phyloP scores from a whole-genome alignment of 1,140 invertebrate genomes.

The Drosophila sp. region DNA sequence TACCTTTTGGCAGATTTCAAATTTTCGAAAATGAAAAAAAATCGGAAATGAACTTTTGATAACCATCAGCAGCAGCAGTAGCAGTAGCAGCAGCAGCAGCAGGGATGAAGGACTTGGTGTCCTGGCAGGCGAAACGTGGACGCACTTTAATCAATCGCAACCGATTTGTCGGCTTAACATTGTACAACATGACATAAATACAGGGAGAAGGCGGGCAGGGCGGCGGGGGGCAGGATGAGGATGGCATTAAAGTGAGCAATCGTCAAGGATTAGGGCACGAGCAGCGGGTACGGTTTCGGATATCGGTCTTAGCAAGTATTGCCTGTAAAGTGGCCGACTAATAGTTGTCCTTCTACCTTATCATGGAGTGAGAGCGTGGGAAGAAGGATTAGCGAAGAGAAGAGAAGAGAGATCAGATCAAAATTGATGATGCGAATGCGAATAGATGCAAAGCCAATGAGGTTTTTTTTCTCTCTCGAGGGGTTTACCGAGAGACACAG shows the following conservation, averaged over 20 bases:
- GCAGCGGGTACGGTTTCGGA: slow-evolving; percentile 23
- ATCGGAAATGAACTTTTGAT: slow-evolving; percentile 74
- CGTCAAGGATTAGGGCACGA: slow-evolving; percentile 67
- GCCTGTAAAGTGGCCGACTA: slow-evolving; percentile 44
- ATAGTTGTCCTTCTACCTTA: slow-evolving; percentile 48
- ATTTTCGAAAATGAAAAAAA: slow-evolving; percentile 26
- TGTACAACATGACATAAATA: slow-evolving; percentile 81
- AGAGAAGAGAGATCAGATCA: background rate
- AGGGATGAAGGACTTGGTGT: slow-evolving; percentile 16
- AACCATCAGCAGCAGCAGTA: slow-evolving; percentile 40
- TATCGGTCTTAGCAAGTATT: background rate
- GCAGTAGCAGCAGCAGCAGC: slow-evolving; percentile 28
- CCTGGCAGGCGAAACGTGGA: slow-evolving; percentile 17
- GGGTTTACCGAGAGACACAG: too few species aligned
- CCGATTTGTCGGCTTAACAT: slow-evolving; percentile 83
- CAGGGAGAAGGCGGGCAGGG: slow-evolving; percentile 14
- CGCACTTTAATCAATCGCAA: slow-evolving; percentile 83
- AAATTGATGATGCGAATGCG: background rate
- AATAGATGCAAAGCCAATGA: slow-evolving; percentile 1
- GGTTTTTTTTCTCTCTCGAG: too few species aligned
- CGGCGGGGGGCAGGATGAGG: slow-evolving; percentile 36
- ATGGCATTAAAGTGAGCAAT: slow-evolving; percentile 76
- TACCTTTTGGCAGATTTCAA: slow-evolving; percentile 56
- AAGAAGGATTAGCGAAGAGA: slow-evolving; percentile 57
- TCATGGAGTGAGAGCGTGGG: slow-evolving; percentile 54